Evolutionary conservation across 2,113 vertebrate species (phyloP).

Genomic region (Ageneiosus marmoratus): DNA sequence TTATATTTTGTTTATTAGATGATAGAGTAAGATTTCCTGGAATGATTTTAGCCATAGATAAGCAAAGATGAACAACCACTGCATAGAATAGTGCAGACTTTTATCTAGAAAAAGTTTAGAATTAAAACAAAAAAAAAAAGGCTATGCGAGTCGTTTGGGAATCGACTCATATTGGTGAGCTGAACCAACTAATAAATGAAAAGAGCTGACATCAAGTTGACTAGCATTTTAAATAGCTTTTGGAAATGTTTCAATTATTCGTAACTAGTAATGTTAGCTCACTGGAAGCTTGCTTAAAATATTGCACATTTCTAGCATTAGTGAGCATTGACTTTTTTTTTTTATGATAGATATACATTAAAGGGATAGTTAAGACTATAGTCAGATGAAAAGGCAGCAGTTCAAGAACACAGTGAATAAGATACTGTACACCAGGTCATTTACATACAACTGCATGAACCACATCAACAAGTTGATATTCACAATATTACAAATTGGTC

Average conservation of each 20-base stretch:
- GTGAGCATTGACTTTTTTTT: neutral
- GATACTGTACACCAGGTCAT: constrained; percentile 30
- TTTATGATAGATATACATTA: neutral
- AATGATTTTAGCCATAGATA: neutral
- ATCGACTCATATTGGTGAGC: neutral
- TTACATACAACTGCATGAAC: constrained; percentile 12
- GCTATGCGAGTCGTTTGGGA: neutral
- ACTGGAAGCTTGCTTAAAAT: neutral
- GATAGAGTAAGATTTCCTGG: neutral
- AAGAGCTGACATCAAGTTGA: neutral
- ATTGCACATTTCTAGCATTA: neutral
- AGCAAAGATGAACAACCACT: neutral
- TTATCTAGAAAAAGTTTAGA: neutral
- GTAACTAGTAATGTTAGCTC: neutral
- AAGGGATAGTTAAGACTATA: neutral
- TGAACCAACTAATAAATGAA: neutral
- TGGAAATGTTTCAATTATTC: neutral
- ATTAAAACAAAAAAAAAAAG: neutral
- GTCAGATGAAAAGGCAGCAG: neutral
- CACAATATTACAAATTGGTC: constrained; percentile 19
- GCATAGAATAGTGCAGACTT: neutral
- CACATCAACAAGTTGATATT: neutral
- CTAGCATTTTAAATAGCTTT: neutral
- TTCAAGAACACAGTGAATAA: constrained; percentile 34
- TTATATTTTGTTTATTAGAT: neutral